phyloP scores from a whole-genome alignment of 2,797 vertebrate genomes.

The Acrocephalus scirpaceus region DNA sequence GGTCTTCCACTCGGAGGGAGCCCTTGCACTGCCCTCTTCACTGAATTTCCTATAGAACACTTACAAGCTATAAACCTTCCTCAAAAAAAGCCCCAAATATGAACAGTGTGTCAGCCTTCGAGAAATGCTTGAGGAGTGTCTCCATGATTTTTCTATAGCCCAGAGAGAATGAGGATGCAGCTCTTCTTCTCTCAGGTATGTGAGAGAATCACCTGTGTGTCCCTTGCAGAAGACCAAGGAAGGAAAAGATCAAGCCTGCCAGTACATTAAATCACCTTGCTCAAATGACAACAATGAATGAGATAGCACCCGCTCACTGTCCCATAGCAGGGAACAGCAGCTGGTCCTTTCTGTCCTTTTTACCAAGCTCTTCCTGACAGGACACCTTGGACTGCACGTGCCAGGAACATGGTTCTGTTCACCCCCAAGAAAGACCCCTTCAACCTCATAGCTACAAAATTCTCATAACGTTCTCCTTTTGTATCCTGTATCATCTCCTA shows the following conservation, averaged over 20 bases:
- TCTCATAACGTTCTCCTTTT: background rate
- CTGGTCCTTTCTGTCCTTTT: background rate
- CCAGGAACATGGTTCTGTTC: background rate
- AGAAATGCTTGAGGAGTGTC: background rate
- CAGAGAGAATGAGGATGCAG: background rate
- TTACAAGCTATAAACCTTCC: background rate
- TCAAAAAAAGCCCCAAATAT: background rate
- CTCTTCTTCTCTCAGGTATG: background rate
- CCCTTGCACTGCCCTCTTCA: background rate
- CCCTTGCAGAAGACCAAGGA: background rate
- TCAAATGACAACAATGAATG: background rate
- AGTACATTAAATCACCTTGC: background rate
- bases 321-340: background rate
- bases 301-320: background rate
- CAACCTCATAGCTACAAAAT: background rate
- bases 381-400: accelerated
- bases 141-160: background rate
- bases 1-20: background rate
- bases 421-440: background rate
- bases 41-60: background rate
- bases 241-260: background rate
- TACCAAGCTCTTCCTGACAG: background rate
- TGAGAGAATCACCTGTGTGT: background rate
- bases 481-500: background rate
- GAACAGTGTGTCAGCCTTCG: background rate